A percentile compares a stretch with the other conserved stretches of the same genome.
phyloP scores from a whole-genome alignment of 2,888 invertebrate genomes.

The Caradrina kadenii region DNA sequence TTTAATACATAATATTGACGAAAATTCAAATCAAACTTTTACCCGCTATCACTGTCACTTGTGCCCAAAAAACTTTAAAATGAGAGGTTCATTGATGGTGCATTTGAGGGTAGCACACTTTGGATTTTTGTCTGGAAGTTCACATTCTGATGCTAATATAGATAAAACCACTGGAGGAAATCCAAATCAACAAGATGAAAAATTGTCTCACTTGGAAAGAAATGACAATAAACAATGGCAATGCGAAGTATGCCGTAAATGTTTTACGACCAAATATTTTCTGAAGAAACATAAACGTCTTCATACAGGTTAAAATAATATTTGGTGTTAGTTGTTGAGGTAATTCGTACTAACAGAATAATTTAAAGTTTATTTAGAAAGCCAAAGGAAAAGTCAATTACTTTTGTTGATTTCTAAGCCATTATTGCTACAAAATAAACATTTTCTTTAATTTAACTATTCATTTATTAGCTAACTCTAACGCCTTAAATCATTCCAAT shows the following conservation, averaged over 20 bases:
- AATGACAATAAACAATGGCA: constrained; percentile 95
- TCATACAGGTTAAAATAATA: constrained; percentile 93
- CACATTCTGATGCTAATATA: constrained; percentile 53
- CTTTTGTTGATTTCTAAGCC: not conserved
- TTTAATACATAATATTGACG: constrained; percentile 91
- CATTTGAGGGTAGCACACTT: constrained; percentile 95
- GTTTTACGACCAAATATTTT: constrained; percentile 97
- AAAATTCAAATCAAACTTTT: constrained; percentile 76
- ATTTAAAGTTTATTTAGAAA: constrained; percentile 41
- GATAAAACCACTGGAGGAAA: constrained; percentile 63
- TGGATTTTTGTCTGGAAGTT: constrained; percentile 85
- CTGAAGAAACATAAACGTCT: constrained; percentile 96
- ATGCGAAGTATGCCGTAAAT: constrained; percentile 95
- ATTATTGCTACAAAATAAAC: constrained; percentile 27
- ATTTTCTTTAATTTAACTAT: constrained; percentile 29
- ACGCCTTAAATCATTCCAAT: constrained; percentile 20
- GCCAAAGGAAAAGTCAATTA: not conserved
- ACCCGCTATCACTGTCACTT: constrained; percentile 93
- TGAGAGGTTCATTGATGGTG: constrained; percentile 95
- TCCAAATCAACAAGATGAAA: constrained; percentile 68
- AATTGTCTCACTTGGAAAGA: constrained; percentile 72
- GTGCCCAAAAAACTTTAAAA: constrained; percentile 95
- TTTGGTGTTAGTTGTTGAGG: constrained; percentile 85
- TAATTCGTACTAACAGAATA: constrained; percentile 86
- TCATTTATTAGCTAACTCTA: constrained; percentile 52